Percentiles rank a stretch among this genome's conserved stretches.
These are phyloP conservation scores for Chrysocyon brachyurus DNA, from an alignment of 2,797 vertebrate species.

Conservation along the genomic window DNA sequence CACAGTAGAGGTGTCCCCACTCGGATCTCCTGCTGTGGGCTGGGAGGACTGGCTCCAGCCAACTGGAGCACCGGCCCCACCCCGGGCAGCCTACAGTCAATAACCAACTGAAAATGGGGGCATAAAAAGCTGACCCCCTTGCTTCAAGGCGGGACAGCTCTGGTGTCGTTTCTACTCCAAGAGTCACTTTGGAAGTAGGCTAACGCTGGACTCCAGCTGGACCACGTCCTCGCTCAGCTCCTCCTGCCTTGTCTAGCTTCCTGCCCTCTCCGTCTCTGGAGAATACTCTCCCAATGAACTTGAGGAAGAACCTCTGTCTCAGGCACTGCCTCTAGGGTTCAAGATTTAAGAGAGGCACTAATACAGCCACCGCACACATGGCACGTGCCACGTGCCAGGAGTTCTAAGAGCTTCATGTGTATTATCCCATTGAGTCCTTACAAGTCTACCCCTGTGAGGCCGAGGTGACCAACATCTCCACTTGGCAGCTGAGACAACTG, in stretches of 20 bases:
- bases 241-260: background rate
- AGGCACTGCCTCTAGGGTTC: background rate
- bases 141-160: background rate
- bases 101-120: background rate
- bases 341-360: background rate
- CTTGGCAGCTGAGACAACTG: background rate
- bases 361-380: background rate
- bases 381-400: background rate
- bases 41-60: background rate
- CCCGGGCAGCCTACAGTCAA: background rate
- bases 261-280: background rate
- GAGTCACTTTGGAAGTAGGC: background rate
- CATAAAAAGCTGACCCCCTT: background rate
- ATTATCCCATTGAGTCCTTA: background rate
- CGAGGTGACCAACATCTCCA: background rate
- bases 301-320: slow-evolving; percentile 4
- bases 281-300: background rate
- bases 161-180: background rate
- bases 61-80: background rate
- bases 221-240: background rate
- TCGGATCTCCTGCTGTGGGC: background rate
- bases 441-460: background rate
- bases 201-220: background rate
- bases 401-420: background rate
- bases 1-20: background rate